Evolutionary conservation across 2,797 vertebrate genomes (phyloP), one percentile per base, ranked within the genome.

Genomic region (Sebastes taczanowskii): DNA sequence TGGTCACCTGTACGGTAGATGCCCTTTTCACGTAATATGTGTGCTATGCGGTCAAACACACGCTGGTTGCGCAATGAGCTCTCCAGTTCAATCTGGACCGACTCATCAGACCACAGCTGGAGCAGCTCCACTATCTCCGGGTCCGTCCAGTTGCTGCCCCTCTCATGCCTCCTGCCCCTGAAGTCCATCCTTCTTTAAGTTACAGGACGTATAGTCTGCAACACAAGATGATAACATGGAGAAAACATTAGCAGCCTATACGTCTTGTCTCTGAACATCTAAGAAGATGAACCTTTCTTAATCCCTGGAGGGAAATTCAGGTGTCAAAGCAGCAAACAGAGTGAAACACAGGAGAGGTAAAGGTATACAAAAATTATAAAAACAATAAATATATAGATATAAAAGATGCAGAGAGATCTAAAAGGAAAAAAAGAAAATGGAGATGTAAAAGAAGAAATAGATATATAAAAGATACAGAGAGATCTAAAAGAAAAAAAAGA

Each of bases 61-160:
- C 97, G 96, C 89, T 97, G 97, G 92, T 98, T 99, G 38, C 97
- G 93, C 86, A 98, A 63, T 9, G 97, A 98, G 90, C 97, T 98
- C 93, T 97, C 96, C 88, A 97, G 82, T 52, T 97, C 97, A 30
- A 97, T 89, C 91, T 98, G 97, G 68, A 98, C 95, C 7, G 96
- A 95, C 83, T 97, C 96, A 56, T 97, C 96, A 1, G 96, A 97
- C 97, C 97, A 98, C 67, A 97, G 95, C 93, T 97, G 97, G 81
- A 99, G 95, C 77, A 98, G 95, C 92, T 97, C 96, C 89, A 97
- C 96, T 63, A 98, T 96, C 95, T 98, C 96, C 13, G 96, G 97
- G 87, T 98, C 97, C 2, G 97, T 97, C 97, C 97, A 97, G 95
- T 97, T 97, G 74, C 96, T 97, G 86, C 97, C 97, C 49, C 97